phyloP scores from a whole-genome alignment of 2,113 vertebrate species.

The Phyllopteryx taeniolatus region DNA sequence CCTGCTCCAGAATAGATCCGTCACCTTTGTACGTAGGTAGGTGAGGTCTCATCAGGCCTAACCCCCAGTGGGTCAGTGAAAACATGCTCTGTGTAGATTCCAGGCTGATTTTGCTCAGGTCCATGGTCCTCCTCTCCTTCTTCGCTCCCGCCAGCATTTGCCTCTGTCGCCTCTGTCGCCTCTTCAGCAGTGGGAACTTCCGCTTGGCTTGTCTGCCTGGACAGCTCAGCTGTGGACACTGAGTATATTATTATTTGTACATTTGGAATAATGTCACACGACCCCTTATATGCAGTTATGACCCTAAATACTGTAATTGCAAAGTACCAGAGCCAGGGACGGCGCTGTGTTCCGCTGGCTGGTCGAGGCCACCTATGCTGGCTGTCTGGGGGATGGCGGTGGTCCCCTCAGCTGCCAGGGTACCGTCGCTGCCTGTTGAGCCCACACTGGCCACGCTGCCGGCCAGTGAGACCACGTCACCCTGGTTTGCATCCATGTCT shows the following conservation, averaged over 20 bases:
- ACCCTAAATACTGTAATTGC: neutral
- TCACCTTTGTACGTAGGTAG: slow-evolving; percentile 50
- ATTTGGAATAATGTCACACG: neutral
- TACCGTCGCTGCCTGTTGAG: slow-evolving; percentile 79
- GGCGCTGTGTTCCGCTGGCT: slow-evolving; percentile 74
- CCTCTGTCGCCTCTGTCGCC: slow-evolving; percentile 90
- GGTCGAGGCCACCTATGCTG: slow-evolving; percentile 76
- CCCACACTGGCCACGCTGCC: slow-evolving; percentile 72
- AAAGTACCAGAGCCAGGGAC: slow-evolving; percentile 45
- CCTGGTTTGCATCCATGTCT: slow-evolving; percentile 77
- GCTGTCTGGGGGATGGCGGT: slow-evolving; percentile 84
- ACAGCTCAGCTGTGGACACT: slow-evolving; percentile 51
- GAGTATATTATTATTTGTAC: neutral
- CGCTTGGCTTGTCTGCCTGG: slow-evolving; percentile 67
- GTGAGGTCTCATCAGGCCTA: slow-evolving; percentile 63
- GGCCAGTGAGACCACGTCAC: slow-evolving; percentile 73
- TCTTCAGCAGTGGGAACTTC: slow-evolving; percentile 87
- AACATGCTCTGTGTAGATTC: slow-evolving; percentile 91
- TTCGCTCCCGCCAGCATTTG: slow-evolving; percentile 72
- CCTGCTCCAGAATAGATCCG: neutral
- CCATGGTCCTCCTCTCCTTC: slow-evolving; percentile 70
- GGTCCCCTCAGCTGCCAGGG: slow-evolving; percentile 80
- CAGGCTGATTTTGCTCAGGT: slow-evolving; percentile 66
- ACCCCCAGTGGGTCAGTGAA: slow-evolving; percentile 85
- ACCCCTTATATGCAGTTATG: neutral